These are phyloP conservation scores for Lochmaea capreae DNA, from an alignment of 2,888 invertebrate species.

Conservation along the genomic window DNA sequence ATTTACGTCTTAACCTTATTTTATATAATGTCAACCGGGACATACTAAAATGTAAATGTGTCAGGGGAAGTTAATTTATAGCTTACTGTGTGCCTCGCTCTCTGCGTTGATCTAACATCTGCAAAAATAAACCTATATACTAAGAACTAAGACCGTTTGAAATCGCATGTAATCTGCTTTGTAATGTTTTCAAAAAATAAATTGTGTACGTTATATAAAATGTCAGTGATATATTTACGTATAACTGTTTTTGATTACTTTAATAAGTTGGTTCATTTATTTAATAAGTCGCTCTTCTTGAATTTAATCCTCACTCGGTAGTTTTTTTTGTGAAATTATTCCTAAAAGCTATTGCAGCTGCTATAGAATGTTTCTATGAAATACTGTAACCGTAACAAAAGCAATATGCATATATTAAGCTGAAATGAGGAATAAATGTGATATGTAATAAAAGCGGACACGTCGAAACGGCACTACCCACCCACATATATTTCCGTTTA, in stretches of 20 bases:
- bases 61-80: conserved; percentile 54
- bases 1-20: conserved; percentile 72
- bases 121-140: conserved; percentile 43
- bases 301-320: no score
- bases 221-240: neutral
- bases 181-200: neutral
- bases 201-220: neutral
- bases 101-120: conserved; percentile 46
- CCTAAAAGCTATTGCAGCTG: no score
- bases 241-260: neutral
- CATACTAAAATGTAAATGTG: conserved; percentile 57
- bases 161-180: conserved; percentile 18
- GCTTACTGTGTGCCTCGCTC: conserved; percentile 42
- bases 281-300: no score
- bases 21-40: conserved; percentile 69
- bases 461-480: conserved; percentile 1
- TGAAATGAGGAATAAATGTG: neutral
- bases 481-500: conserved; percentile 22
- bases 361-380: neutral
- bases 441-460: neutral
- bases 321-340: no score
- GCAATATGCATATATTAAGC: neutral
- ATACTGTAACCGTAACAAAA: neutral
- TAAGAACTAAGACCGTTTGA: conserved; percentile 13
- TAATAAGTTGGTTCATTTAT: no score